A percentile compares a stretch with the other conserved stretches of the same genome.
phyloP scores from a whole-genome alignment of 2,113 vertebrate genomes.

The Phalacrocorax aristotelis region DNA sequence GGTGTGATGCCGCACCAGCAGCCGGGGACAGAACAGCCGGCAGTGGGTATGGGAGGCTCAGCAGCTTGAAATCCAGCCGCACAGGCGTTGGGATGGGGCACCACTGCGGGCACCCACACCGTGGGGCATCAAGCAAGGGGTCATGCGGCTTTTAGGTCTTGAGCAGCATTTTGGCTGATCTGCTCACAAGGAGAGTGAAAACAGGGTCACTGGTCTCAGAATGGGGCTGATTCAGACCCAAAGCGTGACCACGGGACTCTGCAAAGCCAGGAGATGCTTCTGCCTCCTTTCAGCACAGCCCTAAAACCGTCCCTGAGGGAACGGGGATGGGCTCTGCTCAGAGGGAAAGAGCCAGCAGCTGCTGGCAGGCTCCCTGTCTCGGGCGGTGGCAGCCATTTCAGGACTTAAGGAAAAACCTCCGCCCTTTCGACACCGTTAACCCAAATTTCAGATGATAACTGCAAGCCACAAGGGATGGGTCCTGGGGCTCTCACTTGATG shows the following conservation, averaged over 20 bases:
- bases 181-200: rapidly evolving
- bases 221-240: rapidly evolving
- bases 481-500: rapidly evolving
- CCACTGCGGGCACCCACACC: rapidly evolving
- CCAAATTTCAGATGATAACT: rapidly evolving
- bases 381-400: not conserved
- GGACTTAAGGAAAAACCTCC: not conserved
- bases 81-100: not conserved
- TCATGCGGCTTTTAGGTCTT: rapidly evolving
- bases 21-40: not conserved
- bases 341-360: not conserved
- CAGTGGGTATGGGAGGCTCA: rapidly evolving
- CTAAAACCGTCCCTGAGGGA: not conserved
- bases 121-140: rapidly evolving
- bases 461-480: rapidly evolving
- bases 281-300: not conserved
- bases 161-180: rapidly evolving
- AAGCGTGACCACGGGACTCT: not conserved
- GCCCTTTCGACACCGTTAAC: rapidly evolving
- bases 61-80: not conserved
- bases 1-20: not conserved
- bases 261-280: not conserved
- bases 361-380: not conserved
- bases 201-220: rapidly evolving
- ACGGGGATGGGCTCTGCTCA: not conserved